These are phyloP conservation scores for Arrhopalites spinosus DNA, from an alignment of 2,888 invertebrate species.

Conservation along the genomic window DNA sequence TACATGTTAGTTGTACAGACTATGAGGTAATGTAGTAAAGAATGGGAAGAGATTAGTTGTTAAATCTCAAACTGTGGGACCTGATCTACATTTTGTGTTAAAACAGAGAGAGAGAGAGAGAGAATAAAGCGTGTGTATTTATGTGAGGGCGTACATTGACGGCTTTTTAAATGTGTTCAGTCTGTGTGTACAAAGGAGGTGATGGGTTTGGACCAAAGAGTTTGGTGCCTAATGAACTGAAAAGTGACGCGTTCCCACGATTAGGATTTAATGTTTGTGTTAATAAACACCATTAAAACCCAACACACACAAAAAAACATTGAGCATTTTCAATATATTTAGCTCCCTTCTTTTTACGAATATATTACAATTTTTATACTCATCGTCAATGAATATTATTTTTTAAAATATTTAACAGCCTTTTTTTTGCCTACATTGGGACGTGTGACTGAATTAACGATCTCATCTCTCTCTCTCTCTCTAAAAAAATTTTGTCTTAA, in stretches of 20 bases:
- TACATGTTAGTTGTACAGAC: no score
- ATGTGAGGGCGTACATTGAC: constrained; percentile 7
- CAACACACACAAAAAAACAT: neutral
- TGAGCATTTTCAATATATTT: no score
- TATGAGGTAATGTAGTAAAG: no score
- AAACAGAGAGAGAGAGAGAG: neutral
- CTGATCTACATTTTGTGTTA: neutral
- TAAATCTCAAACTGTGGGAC: neutral
- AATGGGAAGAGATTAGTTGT: neutral
- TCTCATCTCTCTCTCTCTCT: neutral
- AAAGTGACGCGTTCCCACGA: constrained; percentile 46
- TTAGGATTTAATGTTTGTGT: constrained; percentile 36
- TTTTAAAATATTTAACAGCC: no score
- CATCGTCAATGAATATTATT: no score
- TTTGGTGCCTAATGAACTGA: constrained; percentile 44
- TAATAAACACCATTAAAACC: neutral
- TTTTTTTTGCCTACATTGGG: neutral
- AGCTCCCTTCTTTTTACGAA: no score
- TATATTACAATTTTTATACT: no score
- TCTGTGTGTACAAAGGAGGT: neutral
- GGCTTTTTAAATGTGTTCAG: constrained; percentile 29
- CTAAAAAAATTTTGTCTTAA: no score
- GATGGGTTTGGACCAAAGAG: neutral
- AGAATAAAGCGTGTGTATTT: neutral
- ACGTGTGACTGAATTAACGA: constrained; percentile 26